Evolutionary conservation across 2,113 vertebrate species (phyloP), one percentile per base, ranked within the genome.

Genomic region (Prochilodus magdalenae): DNA sequence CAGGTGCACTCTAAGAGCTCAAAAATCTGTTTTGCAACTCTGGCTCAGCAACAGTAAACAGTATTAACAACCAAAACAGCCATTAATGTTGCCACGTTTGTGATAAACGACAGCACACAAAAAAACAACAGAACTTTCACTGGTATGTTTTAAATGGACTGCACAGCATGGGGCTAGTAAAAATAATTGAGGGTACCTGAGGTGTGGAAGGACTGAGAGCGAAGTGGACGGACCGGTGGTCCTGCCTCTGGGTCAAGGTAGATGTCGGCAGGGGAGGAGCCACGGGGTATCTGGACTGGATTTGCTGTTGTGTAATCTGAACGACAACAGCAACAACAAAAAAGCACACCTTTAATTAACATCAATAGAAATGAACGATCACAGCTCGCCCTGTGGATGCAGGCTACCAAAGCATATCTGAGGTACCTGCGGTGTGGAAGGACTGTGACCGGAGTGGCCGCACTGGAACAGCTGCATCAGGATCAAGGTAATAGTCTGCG

Each of bases 281-380:
- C 65, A 71, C 87, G 75, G n/a, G 90, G 73, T 0, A 82, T 83
- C 16, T 91, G 90, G 75, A 87, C 87, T 62, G 90, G 82, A 29
- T 91, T 90, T 73, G 81, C 79, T 33, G 80, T 90, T n/a, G 88
- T 77, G 72, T 89, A 84, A 84, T 93, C 91, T 96, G 90, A 51
- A 67, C 36, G 13, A 14, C 44, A 13, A 75, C 22, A 44, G 11
- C 4, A 51, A 67, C 36, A n/a, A 26, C 44, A 13, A 75, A 13
- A 44, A 44, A 1, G 11, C 40, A 44, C 11, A 24, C 33, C 22
- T 26, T 3, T 15, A 6, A 30, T 65, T 51, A 65, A 30, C 10
- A 65, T 65, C 26, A 51, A 62, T 4, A 49, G 22, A 4, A 53
- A 53, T 20, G 2, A 15, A 16, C 18, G 40, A 10, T 44, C 40